Evolutionary conservation across 2,797 vertebrate genomes (phyloP), one percentile per base, ranked within the genome.

Genomic region (Ptychobarbus kaznakovi): DNA sequence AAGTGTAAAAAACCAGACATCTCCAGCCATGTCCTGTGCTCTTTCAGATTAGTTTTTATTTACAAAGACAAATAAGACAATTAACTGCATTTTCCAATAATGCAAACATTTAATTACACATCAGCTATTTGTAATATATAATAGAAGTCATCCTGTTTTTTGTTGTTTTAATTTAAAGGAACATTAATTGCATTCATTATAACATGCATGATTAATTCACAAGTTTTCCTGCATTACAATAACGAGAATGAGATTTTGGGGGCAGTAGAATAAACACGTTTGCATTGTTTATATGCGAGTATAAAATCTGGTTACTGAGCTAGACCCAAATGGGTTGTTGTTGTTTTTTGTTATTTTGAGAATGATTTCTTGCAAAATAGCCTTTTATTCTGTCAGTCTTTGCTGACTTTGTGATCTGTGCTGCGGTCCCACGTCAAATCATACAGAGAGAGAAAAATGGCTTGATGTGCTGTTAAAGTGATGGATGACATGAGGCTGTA

Each of bases 21-120:
- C 3, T 44, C 40, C 16, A 73, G 13, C 6, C n/a, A 73, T 16
- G 25, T 72, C 6, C 25, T 9, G n/a, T 16, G 11, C 4, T 61
- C 58, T 61, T 25, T 61, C 11, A 46, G 9, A 20, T 75, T 6
- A 7, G 0, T 75, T 75, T 32, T 51, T 32, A 32, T 32, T 32
- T 32, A 32, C 32, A 32, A 32, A 32, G 32, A 32, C 32, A 32
- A 32, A 32, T 32, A 32, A 32, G 32, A 32, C 11, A 35, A 56
- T 76, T 76, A 76, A 76, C 32, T 53, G 51, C 20, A n/a, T 76
- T 76, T 56, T 38, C 11, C 74, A 32, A 22, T n/a, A 76, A n/a
- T 76, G 46, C 46, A 20, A 12, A 25, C 11, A 32, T 51, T 2
- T 74, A 25, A 53, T 51, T 53, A 75, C 20, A 53, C 5, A 42